Conservation (phyloP, 2,797 vertebrate species). For the Hephaestus fuliginosus region DNA sequence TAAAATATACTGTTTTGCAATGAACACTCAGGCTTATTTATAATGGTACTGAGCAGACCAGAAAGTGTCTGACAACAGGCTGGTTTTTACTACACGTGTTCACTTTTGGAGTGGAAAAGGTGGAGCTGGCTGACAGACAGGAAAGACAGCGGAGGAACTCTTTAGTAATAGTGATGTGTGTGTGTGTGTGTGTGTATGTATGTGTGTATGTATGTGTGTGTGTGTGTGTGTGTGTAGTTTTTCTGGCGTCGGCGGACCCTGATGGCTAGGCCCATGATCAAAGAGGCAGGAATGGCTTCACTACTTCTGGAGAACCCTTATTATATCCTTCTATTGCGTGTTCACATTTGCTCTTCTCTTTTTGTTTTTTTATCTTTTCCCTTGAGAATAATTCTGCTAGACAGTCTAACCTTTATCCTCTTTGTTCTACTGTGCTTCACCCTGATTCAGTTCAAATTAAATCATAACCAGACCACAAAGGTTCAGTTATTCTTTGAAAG, state of each 20-base stretch:
- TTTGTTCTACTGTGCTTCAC: not conserved
- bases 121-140: not conserved
- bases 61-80: not conserved
- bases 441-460: not conserved
- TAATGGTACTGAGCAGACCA: not conserved
- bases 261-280: slow-evolving; percentile 98
- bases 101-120: not conserved
- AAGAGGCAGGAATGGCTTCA: slow-evolving; percentile 97
- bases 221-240: slow-evolving; percentile 82
- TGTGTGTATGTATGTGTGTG: not conserved
- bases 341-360: not conserved
- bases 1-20: not conserved
- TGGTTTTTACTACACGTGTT: not conserved
- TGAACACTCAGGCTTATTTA: not conserved
- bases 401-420: not conserved
- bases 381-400: not conserved
- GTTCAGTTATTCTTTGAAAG: not conserved
- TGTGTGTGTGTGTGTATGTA: slow-evolving; percentile 1
- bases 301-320: slow-evolving; percentile 97
- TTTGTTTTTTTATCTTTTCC: not conserved
- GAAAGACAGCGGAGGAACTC: not conserved
- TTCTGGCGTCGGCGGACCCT: slow-evolving; percentile 95
- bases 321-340: slow-evolving; percentile 92
- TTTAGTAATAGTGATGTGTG: not conserved
- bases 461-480: not conserved